phyloP scores from a whole-genome alignment of 2,113 vertebrate genomes.

The Neodon shergylaensis region DNA sequence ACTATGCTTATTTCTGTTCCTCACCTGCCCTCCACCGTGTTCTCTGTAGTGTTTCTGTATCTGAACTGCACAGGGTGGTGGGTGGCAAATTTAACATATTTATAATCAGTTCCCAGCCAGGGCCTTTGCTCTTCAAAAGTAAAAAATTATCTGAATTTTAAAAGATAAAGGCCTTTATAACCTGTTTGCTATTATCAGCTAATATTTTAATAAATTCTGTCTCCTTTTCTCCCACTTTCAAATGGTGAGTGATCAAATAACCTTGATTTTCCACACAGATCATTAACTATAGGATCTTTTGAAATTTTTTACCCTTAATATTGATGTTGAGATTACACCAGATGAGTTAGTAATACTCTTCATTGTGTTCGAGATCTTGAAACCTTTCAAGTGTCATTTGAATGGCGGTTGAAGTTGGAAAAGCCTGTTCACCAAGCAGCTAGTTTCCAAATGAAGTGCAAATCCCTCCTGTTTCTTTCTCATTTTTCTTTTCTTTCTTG shows the following conservation, averaged over 20 bases:
- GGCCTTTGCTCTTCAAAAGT: neutral
- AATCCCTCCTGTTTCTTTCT: neutral
- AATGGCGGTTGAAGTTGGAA: neutral
- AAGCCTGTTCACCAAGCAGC: neutral
- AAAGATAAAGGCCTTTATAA: neutral
- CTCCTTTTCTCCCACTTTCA: neutral
- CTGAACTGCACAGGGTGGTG: neutral
- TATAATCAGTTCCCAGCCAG: neutral
- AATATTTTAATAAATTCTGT: neutral
- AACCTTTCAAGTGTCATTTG: neutral
- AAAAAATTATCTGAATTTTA: neutral
- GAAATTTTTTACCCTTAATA: neutral
- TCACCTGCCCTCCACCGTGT: neutral
- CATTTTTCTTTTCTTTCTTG: neutral
- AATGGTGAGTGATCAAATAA: neutral
- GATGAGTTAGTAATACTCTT: neutral
- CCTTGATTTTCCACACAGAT: neutral
- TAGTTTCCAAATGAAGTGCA: neutral
- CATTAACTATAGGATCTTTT: neutral
- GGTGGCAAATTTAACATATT: neutral
- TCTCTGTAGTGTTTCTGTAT: neutral
- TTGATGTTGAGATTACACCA: neutral
- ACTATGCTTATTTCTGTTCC: neutral
- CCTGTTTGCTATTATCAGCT: neutral
- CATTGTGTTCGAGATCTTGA: neutral